Conservation (phyloP, 2,888 invertebrate species). For the Dynastes tityus region DNA sequence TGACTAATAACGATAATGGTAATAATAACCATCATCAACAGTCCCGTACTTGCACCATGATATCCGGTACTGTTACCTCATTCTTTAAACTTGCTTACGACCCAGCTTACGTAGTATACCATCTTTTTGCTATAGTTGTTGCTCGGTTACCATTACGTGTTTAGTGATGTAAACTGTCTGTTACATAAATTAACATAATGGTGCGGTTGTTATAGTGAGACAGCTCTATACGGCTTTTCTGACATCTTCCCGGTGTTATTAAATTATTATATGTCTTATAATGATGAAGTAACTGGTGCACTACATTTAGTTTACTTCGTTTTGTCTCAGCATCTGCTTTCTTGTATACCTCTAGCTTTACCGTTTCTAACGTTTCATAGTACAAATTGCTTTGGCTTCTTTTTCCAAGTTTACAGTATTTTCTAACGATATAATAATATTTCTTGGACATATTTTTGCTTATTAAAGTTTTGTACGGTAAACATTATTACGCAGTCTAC, state of each 20-base stretch:
- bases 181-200: slow-evolving; percentile 10
- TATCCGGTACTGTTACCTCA: slow-evolving; percentile 40
- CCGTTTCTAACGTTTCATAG: neutral
- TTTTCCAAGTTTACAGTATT: neutral
- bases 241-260: slow-evolving; percentile 10
- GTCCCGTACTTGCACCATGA: slow-evolving; percentile 16
- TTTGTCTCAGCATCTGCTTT: neutral
- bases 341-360: neutral
- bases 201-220: slow-evolving; percentile 6
- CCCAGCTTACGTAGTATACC: neutral
- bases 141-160: slow-evolving; percentile 1
- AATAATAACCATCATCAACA: slow-evolving; percentile 32
- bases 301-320: neutral
- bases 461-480: neutral
- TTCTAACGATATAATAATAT: neutral
- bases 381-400: neutral
- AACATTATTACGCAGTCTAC: neutral
- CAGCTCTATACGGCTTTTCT: slow-evolving; percentile 7
- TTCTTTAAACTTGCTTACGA: slow-evolving; percentile 33
- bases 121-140: slow-evolving; percentile 6
- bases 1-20: slow-evolving; percentile 39
- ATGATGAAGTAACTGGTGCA: slow-evolving; percentile 1
- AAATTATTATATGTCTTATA: slow-evolving; percentile 10
- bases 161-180: slow-evolving; percentile 14
- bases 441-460: neutral